Evolutionary conservation across 2,888 invertebrate genomes (phyloP).

Genomic region (Bombylius discolor): DNA sequence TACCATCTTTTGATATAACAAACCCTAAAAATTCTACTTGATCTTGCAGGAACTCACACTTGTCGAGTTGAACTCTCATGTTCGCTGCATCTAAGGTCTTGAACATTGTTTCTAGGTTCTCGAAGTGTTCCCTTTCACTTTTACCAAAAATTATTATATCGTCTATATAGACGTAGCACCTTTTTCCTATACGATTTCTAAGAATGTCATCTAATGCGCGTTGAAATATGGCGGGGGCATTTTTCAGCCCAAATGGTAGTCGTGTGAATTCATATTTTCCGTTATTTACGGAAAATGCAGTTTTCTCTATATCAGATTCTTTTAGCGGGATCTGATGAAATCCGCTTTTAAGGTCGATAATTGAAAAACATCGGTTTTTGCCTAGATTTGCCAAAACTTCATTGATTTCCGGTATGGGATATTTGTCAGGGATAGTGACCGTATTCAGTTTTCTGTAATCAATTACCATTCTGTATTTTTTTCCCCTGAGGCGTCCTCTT

Average conservation of each 20-base stretch:
- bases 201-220: constrained; percentile 11
- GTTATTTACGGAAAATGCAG: constrained; percentile 8
- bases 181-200: constrained; percentile 5
- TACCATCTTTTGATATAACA: too few species aligned
- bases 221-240: constrained; percentile 13
- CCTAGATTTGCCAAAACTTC: neutral
- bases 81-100: too few species aligned
- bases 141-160: constrained; percentile 11
- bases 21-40: too few species aligned
- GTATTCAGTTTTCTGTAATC: too few species aligned
- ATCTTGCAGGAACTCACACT: too few species aligned
- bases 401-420: too few species aligned
- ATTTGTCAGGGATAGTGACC: too few species aligned
- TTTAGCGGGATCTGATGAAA: constrained; percentile 10
- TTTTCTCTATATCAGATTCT: constrained; percentile 10
- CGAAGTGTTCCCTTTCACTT: constrained; percentile 6
- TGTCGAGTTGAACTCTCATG: too few species aligned
- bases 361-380: constrained; percentile 1
- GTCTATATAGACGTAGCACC: constrained; percentile 11
- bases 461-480: too few species aligned
- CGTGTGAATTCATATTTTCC: constrained; percentile 10
- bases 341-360: constrained; percentile 2
- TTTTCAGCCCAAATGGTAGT: constrained; percentile 9
- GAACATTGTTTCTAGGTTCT: constrained; percentile 5
- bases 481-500: too few species aligned